phyloP scores from a whole-genome alignment of 2,888 invertebrate species.

The Spatulosminthurus flaviceps region DNA sequence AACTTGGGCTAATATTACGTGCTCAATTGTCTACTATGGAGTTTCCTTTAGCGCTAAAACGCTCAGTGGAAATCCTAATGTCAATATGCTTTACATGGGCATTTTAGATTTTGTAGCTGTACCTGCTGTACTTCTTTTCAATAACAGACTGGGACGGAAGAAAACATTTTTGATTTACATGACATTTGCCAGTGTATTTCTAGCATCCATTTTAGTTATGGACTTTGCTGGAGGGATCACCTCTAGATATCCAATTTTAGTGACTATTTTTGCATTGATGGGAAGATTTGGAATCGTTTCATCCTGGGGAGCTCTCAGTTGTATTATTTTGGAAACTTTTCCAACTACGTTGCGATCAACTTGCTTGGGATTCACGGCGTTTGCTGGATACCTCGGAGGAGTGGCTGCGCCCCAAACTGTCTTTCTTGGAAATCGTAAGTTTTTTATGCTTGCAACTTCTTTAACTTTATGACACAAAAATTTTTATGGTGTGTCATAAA shows the following conservation, averaged over 20 bases:
- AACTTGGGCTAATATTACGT: conserved; percentile 48
- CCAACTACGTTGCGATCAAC: conserved; percentile 56
- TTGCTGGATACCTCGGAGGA: conserved; percentile 57
- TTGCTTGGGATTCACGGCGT: conserved; percentile 57
- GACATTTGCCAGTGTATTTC: conserved; percentile 49
- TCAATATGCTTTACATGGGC: conserved; percentile 50
- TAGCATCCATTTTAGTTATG: conserved; percentile 48
- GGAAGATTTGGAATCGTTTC: conserved; percentile 46
- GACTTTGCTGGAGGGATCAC: conserved; percentile 10
- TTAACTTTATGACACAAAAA: too few relatives aligned
- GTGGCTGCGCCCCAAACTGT: conserved; percentile 59
- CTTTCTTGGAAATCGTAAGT: conserved; percentile 56
- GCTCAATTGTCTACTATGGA: conserved; percentile 52
- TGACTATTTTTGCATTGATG: conserved; percentile 46
- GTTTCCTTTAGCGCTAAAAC: conserved; percentile 48
- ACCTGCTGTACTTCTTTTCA: conserved; percentile 36
- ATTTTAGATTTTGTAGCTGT: conserved; percentile 44
- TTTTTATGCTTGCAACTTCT: too few relatives aligned
- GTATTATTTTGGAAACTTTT: conserved; percentile 60
- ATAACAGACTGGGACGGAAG: conserved; percentile 54
- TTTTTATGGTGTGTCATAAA: too few relatives aligned
- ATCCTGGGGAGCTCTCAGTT: conserved; percentile 52
- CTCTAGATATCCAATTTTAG: conserved; percentile 14
- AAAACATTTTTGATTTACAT: conserved; percentile 55
- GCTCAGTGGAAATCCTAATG: conserved; percentile 41